phyloP scores from a whole-genome alignment of 1,140 invertebrate genomes.

The Drosophila hydei region DNA sequence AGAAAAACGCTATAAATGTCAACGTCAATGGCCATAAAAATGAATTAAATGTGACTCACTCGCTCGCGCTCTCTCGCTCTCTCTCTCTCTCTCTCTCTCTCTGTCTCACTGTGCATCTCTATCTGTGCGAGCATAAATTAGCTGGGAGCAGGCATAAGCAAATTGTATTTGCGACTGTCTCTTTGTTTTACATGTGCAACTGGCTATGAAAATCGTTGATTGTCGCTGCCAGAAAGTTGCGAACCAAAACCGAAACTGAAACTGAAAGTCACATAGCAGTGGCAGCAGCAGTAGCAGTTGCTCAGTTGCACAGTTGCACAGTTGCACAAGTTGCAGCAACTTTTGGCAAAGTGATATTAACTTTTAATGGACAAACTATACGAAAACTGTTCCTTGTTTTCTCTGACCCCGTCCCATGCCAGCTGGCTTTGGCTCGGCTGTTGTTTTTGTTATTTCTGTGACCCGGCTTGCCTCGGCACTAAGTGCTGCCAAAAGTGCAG shows the following conservation, averaged over 20 bases:
- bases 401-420: conserved; percentile 4
- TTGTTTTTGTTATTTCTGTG: conserved; percentile 58
- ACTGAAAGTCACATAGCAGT: conserved; percentile 26
- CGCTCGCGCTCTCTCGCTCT: not conserved
- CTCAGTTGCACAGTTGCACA: conserved; percentile 19
- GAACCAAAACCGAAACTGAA: conserved; percentile 25
- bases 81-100: not conserved
- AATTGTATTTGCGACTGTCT: conserved; percentile 53
- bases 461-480: conserved; percentile 67
- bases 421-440: conserved; percentile 4
- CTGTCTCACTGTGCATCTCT: not conserved
- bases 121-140: conserved; percentile 55
- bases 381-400: conserved; percentile 62
- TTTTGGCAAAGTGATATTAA: conserved; percentile 81
- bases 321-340: conserved; percentile 52
- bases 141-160: conserved; percentile 49
- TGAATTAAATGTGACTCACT: conserved; percentile 50
- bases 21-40: conserved; percentile 68
- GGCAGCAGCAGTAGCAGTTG: conserved; percentile 14
- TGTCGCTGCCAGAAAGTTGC: conserved; percentile 71
- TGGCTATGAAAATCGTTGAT: conserved; percentile 81
- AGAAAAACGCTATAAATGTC: conserved; percentile 70
- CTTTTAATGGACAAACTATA: conserved; percentile 82
- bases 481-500: conserved; percentile 81
- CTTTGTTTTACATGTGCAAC: conserved; percentile 76